phyloP scores from a whole-genome alignment of 2,113 vertebrate genomes.

The Macquaria ambigua region DNA sequence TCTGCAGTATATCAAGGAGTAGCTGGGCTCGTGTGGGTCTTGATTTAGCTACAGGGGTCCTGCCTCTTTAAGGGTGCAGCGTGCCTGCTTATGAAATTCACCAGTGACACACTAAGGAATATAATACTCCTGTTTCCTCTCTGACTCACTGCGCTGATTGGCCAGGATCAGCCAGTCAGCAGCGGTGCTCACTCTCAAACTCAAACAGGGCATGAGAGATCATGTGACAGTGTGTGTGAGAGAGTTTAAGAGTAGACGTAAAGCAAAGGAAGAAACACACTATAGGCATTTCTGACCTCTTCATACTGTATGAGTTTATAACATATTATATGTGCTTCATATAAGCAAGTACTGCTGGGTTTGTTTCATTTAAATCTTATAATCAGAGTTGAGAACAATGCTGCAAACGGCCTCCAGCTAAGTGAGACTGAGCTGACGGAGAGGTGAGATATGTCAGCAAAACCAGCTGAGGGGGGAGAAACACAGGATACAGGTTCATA shows the following conservation, averaged over 20 bases:
- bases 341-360: background rate
- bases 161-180: slow-evolving; percentile 59
- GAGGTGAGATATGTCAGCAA: slow-evolving; percentile 2
- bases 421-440: background rate
- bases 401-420: background rate
- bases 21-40: slow-evolving; percentile 16
- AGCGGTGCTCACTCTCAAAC: slow-evolving; percentile 51
- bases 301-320: background rate
- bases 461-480: background rate
- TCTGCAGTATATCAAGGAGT: slow-evolving; percentile 26
- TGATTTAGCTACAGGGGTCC: slow-evolving; percentile 31
- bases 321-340: background rate
- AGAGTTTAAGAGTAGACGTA: background rate
- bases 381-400: background rate
- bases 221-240: slow-evolving; percentile 56
- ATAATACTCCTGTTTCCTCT: slow-evolving; percentile 58
- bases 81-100: slow-evolving; percentile 44
- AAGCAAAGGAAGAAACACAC: background rate
- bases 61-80: slow-evolving; percentile 60
- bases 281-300: no score
- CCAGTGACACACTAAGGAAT: slow-evolving; percentile 38
- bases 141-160: slow-evolving; percentile 59
- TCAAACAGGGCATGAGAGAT: slow-evolving; percentile 46
- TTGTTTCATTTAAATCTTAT: background rate
- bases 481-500: slow-evolving; percentile 8